Conservation (phyloP, 2,113 vertebrate genomes). For the Phasianus colchicus region DNA sequence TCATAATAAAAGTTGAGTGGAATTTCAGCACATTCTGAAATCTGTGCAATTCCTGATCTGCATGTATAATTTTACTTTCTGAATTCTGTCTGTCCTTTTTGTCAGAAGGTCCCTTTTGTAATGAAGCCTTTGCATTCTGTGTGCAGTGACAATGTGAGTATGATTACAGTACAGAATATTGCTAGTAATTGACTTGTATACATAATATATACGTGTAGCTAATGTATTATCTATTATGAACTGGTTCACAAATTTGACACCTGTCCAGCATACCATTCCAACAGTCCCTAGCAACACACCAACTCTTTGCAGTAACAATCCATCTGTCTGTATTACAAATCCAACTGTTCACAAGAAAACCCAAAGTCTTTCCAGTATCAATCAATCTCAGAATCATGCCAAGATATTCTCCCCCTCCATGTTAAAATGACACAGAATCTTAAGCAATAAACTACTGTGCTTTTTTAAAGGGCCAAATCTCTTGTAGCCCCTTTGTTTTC, state of each 20-base stretch:
- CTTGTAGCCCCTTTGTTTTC: background rate
- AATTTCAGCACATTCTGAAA: background rate
- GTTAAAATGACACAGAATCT: conserved; percentile 10
- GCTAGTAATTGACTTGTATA: background rate
- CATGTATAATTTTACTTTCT: background rate
- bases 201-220: background rate
- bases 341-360: conserved; percentile 64
- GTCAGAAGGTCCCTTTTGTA: background rate
- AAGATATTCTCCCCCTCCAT: conserved; percentile 15
- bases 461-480: background rate
- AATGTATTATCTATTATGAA: background rate
- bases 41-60: background rate
- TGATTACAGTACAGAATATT: background rate
- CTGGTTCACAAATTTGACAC: conserved; percentile 2
- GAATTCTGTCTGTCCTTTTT: background rate
- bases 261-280: background rate
- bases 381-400: conserved; percentile 32
- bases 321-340: conserved; percentile 53
- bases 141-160: background rate
- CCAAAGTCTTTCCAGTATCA: conserved; percentile 62
- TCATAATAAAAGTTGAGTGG: background rate
- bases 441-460: background rate
- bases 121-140: background rate
- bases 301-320: conserved; percentile 18
- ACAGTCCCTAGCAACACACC: conserved; percentile 57